phyloP scores from a whole-genome alignment of 2,888 invertebrate species.

The Adelognathus sp. region DNA sequence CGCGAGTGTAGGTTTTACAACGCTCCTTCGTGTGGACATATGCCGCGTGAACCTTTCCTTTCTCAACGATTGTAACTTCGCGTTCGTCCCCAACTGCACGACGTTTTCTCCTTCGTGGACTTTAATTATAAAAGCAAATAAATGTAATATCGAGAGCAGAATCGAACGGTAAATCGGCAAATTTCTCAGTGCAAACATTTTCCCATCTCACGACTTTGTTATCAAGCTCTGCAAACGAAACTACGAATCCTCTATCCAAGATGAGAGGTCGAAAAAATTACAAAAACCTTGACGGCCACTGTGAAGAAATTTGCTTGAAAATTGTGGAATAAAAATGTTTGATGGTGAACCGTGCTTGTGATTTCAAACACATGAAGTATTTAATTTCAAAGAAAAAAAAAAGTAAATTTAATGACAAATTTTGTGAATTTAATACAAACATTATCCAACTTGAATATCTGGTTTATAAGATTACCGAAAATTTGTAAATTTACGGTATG shows the following conservation, averaged over 20 bases:
- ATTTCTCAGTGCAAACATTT: neutral
- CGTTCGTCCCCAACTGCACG: neutral
- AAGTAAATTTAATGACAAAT: too few species aligned
- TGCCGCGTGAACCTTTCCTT: constrained; percentile 61
- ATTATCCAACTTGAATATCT: too few species aligned
- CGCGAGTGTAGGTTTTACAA: constrained; percentile 56
- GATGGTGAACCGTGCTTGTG: too few species aligned
- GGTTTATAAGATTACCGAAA: too few species aligned
- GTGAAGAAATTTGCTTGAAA: too few species aligned
- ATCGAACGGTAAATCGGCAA: neutral
- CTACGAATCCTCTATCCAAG: neutral
- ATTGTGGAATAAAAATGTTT: too few species aligned
- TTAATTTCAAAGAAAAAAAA: neutral
- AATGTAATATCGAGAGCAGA: neutral
- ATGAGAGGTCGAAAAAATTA: neutral
- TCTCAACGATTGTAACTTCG: constrained; percentile 49
- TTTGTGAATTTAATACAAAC: too few species aligned
- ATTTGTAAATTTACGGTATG: too few species aligned
- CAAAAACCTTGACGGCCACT: neutral
- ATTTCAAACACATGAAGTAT: too few species aligned
- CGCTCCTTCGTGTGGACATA: constrained; percentile 50
- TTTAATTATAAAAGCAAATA: neutral
- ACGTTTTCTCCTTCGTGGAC: neutral
- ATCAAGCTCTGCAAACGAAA: neutral
- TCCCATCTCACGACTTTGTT: neutral